phyloP scores from a whole-genome alignment of 2,113 vertebrate species.

The Cepphus grylle region DNA sequence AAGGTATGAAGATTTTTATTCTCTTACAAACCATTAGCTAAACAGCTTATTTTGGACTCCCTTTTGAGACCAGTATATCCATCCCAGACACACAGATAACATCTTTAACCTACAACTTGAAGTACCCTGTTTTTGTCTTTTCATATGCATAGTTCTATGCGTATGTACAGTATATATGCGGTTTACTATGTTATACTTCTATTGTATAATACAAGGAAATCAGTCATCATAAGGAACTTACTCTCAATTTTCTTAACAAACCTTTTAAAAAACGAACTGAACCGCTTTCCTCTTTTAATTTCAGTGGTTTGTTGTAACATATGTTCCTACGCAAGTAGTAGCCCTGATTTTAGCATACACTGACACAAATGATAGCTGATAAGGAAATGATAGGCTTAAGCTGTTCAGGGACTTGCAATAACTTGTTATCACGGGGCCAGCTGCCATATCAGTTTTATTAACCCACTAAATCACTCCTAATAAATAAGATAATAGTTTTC shows the following conservation, averaged over 20 bases:
- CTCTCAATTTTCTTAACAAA: neutral
- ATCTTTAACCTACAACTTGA: neutral
- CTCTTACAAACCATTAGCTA: neutral
- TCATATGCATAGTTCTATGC: neutral
- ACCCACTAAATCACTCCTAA: conserved; percentile 81
- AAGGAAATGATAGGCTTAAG: conserved; percentile 82
- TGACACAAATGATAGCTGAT: conserved; percentile 78
- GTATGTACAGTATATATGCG: neutral
- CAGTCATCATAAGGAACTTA: neutral
- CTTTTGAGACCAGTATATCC: neutral
- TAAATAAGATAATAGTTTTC: conserved; percentile 81
- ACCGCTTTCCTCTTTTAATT: conserved; percentile 21
- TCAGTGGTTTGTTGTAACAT: conserved; percentile 71
- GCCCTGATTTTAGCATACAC: conserved; percentile 73
- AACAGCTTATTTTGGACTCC: neutral
- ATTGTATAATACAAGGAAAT: neutral
- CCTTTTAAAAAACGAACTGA: neutral
- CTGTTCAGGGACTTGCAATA: conserved; percentile 79
- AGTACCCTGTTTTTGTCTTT: neutral
- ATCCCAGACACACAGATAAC: neutral
- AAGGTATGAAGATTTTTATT: neutral
- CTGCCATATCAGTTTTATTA: conserved; percentile 84
- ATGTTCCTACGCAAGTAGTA: conserved; percentile 68
- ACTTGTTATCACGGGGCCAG: conserved; percentile 76
- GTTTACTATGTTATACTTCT: neutral